Base-by-base conservation (phyloP, 2,888 invertebrate genomes). In the Lasioglossum vierecki region DNA sequence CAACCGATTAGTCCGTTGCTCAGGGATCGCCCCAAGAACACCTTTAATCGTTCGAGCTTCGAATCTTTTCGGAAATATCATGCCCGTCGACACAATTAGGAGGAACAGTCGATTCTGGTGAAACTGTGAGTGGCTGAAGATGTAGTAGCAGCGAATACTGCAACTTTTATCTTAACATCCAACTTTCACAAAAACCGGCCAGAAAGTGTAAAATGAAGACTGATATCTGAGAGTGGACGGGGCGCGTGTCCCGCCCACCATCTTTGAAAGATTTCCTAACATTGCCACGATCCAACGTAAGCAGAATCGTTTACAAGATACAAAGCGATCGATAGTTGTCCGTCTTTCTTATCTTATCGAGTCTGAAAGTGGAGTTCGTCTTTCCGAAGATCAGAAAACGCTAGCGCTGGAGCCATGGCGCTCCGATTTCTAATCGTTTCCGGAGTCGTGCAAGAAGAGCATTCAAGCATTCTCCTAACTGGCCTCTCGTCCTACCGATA, bases 391-490 rank as follows among this genome's bases (percentile, higher is more conserved):
- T 18, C 73, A 73, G 73, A 79, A 71, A 75, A 39, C 41, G 30
- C 46, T 39, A 49, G 60, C 41, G 30, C 46, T 39, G 46, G 60
- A 66, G 22, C 26, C 39, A 39, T 35, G 9, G 26, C 30, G 53
- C 26, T 3, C 46, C 3, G 26, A 18, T 26, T 53, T 57, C 49
- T 63, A 76, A 84, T 84, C 79, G 82, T 49, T 76, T 70, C 84
- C 79, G 68, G 68, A 79, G 79, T 79, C 49, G 39, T 35, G 57
- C 18, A 79, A 46, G 22, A 76, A 26, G 0, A 57, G 60, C 68
- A n/a, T 53, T 70, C 39, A 0, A 57, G 60, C 68, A n/a, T 53
- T 70, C 39, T 41, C 35, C 57, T 18, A 66, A n/a, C 53, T 4
- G 4, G 3, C 35, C 70, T 39, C 39, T 53, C 30, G 71, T 44